Percentiles rank a stretch among this genome's conserved stretches.
phyloP scores from a whole-genome alignment of 2,888 invertebrate species.

The Andrena chrysosceles region DNA sequence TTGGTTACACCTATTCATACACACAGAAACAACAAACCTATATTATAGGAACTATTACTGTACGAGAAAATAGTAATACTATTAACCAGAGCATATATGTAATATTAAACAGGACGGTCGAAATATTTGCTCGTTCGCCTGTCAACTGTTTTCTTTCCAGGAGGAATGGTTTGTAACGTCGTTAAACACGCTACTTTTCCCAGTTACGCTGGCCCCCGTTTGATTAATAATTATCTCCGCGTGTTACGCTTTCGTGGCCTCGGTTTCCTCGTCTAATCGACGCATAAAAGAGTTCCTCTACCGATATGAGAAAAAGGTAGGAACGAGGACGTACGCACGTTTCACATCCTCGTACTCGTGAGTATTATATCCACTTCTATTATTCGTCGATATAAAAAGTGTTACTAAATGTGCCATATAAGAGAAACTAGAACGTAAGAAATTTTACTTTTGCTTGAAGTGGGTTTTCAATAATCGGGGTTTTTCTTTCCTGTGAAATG shows the following conservation, averaged over 20 bases:
- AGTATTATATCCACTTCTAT: too few species aligned
- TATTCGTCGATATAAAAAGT: too few species aligned
- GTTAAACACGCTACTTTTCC: conserved; percentile 35
- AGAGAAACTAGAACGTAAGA: too few species aligned
- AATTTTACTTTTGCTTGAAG: too few species aligned
- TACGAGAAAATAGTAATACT: neutral
- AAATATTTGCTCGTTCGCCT: neutral
- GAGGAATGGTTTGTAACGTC: conserved; percentile 19
- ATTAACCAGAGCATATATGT: neutral
- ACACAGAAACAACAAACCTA: too few species aligned
- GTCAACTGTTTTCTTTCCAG: conserved; percentile 17
- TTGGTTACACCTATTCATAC: too few species aligned
- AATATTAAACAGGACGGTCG: neutral
- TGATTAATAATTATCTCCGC: conserved; percentile 49
- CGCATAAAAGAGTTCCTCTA: conserved; percentile 4
- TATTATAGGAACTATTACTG: too few species aligned
- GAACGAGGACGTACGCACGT: conserved; percentile 33
- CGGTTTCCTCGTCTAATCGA: conserved; percentile 9
- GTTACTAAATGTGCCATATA: too few species aligned
- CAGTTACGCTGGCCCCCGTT: neutral
- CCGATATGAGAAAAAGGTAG: conserved; percentile 10
- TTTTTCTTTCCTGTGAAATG: too few species aligned
- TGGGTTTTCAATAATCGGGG: too few species aligned
- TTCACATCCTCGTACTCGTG: conserved; percentile 43
- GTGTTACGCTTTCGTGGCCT: conserved; percentile 58